Base-by-base conservation (phyloP, 30 jellyfish, hydroid and myxozoan species). In the Catostylus mosaicus region DNA sequence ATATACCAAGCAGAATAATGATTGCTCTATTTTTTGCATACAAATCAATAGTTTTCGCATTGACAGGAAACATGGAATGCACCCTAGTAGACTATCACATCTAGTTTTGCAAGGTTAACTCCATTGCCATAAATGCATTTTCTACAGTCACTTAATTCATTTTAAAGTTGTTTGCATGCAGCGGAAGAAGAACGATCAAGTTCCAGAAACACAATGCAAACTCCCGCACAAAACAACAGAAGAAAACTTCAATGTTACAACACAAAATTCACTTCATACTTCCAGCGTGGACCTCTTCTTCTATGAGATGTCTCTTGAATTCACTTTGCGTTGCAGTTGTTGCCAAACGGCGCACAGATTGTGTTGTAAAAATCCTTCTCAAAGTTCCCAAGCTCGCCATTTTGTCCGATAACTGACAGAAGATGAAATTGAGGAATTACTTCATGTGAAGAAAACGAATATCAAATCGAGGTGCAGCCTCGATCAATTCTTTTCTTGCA, bases 241-340 rank as follows among this genome's bases (percentile, higher is more conserved):
- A 6, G 54, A 43, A 43, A 43, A 43, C 54, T 16, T 16, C 26
- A 9, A 50, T 50, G 1, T 54, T 19, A 30, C 32, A 74, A 22
- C 29, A 27, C 18, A 18, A 6, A 43, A 24, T 43, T 27, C 24
- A 22, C 7, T 23, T 30, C 70, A 19, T 67, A 86, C 96, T 34
- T 48, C 79, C 96, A 64, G 96, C 89, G 66, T 86, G 96, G n/a
- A 35, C 88, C 65, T 86, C 96, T 50, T 74, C 96, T 65, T 67
- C 96, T 23, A 75, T 68, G 0, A 86, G 85, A 38, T 86, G 71
- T 29, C 70, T 64, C 73, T 86, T 75, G 40, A 86, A 86, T 19
- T 68, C 86, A 43, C 83, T 48, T 30, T 66, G 78, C 1, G 89
- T 51, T 0, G 89, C 86, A 66, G 75, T 23, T 34, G 89, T 61